Conservation (phyloP, 2,113 vertebrate species). For the Anarrhichthys ocellatus region DNA sequence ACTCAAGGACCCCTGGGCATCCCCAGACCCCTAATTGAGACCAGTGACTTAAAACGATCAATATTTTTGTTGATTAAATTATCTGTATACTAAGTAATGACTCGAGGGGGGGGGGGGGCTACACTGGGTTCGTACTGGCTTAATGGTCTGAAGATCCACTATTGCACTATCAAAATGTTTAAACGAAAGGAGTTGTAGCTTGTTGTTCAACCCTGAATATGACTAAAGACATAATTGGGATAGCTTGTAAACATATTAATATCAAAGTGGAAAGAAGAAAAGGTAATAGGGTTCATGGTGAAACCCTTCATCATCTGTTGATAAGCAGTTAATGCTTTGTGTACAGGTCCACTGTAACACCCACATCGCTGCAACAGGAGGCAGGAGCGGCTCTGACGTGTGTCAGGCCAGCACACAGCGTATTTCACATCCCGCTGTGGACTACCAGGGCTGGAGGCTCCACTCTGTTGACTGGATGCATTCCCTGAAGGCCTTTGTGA, state of each 20-base stretch:
- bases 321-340: slow-evolving; percentile 22
- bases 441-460: slow-evolving; percentile 18
- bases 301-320: slow-evolving; percentile 17
- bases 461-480: slow-evolving; percentile 23
- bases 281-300: not conserved
- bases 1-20: no score
- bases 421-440: slow-evolving; percentile 38
- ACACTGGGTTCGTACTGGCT: not conserved
- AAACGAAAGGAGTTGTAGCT: not conserved
- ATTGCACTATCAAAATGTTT: not conserved
- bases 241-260: not conserved
- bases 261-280: not conserved
- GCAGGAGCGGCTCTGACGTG: slow-evolving; percentile 14
- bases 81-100: not conserved
- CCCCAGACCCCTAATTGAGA: no score
- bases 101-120: not conserved
- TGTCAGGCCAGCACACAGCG: slow-evolving; percentile 12
- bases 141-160: not conserved
- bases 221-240: not conserved
- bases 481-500: slow-evolving; percentile 64
- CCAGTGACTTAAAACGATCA: not conserved
- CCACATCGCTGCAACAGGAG: slow-evolving; percentile 9
- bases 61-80: not conserved
- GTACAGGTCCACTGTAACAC: not conserved
- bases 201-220: not conserved